Percentiles rank a stretch among this genome's conserved stretches.
Evolutionary conservation across 2,113 vertebrate genomes (phyloP).

Genomic region (Siphamia tubifer): DNA sequence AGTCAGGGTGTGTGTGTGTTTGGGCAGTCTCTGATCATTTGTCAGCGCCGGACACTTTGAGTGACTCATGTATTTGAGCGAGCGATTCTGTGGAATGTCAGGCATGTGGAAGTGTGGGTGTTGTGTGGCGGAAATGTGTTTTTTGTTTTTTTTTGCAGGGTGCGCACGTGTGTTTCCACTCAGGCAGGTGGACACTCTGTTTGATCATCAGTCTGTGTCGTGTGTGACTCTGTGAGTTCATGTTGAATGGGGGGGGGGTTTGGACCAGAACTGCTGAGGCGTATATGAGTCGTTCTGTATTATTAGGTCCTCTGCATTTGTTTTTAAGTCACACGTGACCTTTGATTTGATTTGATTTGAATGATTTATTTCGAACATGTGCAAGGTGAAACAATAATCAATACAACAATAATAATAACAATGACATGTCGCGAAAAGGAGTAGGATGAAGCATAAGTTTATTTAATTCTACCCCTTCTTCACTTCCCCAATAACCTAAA

Average conservation of each 20-base stretch:
- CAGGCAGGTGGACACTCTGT: conserved; percentile 12
- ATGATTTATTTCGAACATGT: too few relatives aligned
- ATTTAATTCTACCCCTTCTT: too few relatives aligned
- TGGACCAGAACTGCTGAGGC: too few relatives aligned
- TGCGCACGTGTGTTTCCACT: background rate
- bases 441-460: too few relatives aligned
- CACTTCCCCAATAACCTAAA: too few relatives aligned
- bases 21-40: conserved; percentile 59
- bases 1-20: conserved; percentile 51
- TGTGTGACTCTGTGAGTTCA: background rate
- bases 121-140: conserved; percentile 4
- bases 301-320: conserved; percentile 4
- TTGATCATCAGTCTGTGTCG: conserved; percentile 22
- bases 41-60: conserved; percentile 55
- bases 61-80: conserved; percentile 25
- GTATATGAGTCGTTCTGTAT: background rate
- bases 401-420: too few relatives aligned
- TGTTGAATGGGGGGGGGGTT: too few relatives aligned
- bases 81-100: conserved; percentile 42
- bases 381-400: too few relatives aligned
- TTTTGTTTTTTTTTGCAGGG: conserved; percentile 1
- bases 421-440: too few relatives aligned
- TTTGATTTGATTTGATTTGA: too few relatives aligned
- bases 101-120: conserved; percentile 31
- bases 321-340: conserved; percentile 39